Evolutionary conservation across 2,888 invertebrate species (phyloP), one percentile per base, ranked within the genome.

Genomic region (Platypus cylindrus): DNA sequence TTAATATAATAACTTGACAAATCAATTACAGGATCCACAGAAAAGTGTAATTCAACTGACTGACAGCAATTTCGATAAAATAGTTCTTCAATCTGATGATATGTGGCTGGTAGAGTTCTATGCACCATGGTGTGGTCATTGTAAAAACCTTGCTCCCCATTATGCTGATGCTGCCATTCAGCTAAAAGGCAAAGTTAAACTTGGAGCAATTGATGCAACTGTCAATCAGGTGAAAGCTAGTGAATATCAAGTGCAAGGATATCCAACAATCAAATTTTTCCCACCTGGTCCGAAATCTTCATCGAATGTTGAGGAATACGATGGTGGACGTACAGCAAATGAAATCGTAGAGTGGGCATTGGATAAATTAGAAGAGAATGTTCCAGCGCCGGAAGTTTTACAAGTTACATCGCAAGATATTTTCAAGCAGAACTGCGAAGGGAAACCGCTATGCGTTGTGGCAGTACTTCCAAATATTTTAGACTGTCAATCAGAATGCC

Each of bases 21-120:
- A 16, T 24, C 22, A 29, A 28, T 30, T 30, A 20, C 17, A 37
- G 37, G 32, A 23, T 4, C 32, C 39, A 7, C 30, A 20, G 27
- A 36, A 40, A 8, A 75, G 78, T 59, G 97, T 98, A 12, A 64
- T 98, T 46, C 91, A 91, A 54, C 65, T 99, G 43, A 98, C 97
- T 0, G 97, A 98, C 59, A 74, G 78, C 44, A 98, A 98, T 68
- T 98, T 98, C 62, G 84, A 94, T 45, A 78, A 85, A 59, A 62
- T 82, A 34, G 95, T 99, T 11, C 59, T 95, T 48, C 72, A 87
- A 48, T 91, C 91, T 30, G 87, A 95, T 11, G 95, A 97, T 55
- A 72, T 93, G 61, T 97, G 95, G 94, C 64, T 98, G 48, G 91
- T 99, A 2, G 95, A 97, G 64, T 97, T 98, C 71, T 97, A 78